phyloP scores from a whole-genome alignment of 23 tunicate species.

The Oikopleura dioica region DNA sequence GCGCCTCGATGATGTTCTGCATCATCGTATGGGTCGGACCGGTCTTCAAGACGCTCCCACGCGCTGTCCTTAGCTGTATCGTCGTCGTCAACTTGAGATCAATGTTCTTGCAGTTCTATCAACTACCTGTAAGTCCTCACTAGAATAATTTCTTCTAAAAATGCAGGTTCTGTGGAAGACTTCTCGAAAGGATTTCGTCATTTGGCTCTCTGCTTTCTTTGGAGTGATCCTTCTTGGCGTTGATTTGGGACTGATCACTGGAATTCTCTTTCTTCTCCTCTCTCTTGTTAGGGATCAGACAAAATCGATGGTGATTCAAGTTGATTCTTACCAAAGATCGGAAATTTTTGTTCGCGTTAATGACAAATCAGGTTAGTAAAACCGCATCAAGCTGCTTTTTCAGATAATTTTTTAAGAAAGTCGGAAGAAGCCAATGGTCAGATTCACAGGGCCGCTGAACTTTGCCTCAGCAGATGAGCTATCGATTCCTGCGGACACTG shows the following conservation, averaged over 20 bases:
- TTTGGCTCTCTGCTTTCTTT: background rate
- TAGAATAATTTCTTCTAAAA: background rate
- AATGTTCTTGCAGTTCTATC: background rate
- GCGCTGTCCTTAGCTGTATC: background rate
- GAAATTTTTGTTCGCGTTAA: background rate
- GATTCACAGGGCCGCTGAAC: background rate
- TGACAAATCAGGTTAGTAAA: too few species aligned
- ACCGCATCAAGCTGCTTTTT: too few species aligned
- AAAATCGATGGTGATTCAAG: background rate
- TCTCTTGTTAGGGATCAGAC: background rate
- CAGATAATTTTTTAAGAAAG: too few species aligned
- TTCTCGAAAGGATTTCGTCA: background rate
- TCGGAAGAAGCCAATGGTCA: too few species aligned
- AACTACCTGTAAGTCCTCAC: background rate
- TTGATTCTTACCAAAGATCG: background rate
- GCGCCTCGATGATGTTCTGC: background rate
- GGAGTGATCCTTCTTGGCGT: background rate
- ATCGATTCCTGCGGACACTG: background rate
- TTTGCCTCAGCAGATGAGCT: background rate
- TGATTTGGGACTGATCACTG: background rate
- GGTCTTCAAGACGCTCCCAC: background rate
- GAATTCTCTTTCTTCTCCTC: background rate
- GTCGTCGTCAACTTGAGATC: background rate
- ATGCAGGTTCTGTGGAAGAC: background rate
- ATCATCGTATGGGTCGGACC: background rate